Percentiles rank a stretch among this genome's conserved stretches.
Conservation (phyloP, 2,797 vertebrate species). For the Lindbergichthys nudifrons region DNA sequence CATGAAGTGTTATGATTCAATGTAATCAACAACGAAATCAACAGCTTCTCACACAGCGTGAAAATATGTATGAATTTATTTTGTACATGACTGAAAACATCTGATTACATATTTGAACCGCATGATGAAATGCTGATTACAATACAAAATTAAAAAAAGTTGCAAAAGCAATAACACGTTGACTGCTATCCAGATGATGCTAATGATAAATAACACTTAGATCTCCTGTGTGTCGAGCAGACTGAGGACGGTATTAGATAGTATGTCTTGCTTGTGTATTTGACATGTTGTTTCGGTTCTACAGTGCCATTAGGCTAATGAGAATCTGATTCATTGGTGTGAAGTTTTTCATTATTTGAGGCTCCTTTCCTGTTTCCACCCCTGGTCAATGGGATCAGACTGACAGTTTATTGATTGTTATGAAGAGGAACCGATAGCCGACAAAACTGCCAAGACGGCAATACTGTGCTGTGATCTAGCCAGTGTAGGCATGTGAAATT, state of each 20-base stretch:
- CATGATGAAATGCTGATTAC: not conserved
- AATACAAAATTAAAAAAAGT: not conserved
- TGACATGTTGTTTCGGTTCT: slow-evolving; percentile 20
- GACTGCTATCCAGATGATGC: slow-evolving; percentile 5
- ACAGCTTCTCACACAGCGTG: slow-evolving; percentile 4
- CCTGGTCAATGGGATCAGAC: slow-evolving; percentile 40
- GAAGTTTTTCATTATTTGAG: slow-evolving; percentile 54
- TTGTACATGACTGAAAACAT: slow-evolving; percentile 13
- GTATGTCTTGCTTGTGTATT: slow-evolving; percentile 12
- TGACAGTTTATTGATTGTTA: slow-evolving; percentile 51
- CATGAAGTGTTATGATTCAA: slow-evolving; percentile 17
- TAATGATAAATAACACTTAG: slow-evolving; percentile 21
- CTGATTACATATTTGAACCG: slow-evolving; percentile 13
- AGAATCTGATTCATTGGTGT: slow-evolving; percentile 54
- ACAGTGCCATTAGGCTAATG: slow-evolving; percentile 58
- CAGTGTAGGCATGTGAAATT: not conserved
- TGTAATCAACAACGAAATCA: slow-evolving; percentile 17
- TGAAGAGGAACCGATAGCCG: slow-evolving; percentile 41
- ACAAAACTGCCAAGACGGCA: slow-evolving; percentile 15
- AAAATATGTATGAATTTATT: slow-evolving; percentile 15
- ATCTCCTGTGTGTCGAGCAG: not conserved
- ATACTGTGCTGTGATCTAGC: slow-evolving; percentile 11
- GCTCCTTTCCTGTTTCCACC: slow-evolving; percentile 37
- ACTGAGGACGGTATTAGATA: slow-evolving; percentile 11
- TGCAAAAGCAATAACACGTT: slow-evolving; percentile 11